These are phyloP conservation scores for Crenuchus spilurus DNA, from an alignment of 2,797 vertebrate genomes.

Conservation along the genomic window DNA sequence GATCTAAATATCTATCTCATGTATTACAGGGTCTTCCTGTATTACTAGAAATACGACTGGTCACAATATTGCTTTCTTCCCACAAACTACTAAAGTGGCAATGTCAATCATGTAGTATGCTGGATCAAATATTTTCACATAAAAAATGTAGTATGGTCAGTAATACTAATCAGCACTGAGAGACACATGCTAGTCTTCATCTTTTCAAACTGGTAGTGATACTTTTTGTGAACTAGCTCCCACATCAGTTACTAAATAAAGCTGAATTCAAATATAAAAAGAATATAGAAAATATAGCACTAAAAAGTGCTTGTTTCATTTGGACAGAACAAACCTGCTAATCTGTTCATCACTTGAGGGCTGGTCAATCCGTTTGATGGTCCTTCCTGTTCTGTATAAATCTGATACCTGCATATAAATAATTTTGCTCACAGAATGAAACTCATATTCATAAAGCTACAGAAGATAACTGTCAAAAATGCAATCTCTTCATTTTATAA, in stretches of 20 bases:
- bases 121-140: no score
- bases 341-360: conserved; percentile 74
- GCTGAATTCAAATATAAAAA: no score
- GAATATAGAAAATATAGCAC: no score
- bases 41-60: no score
- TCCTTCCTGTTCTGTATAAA: conserved; percentile 78
- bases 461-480: background rate
- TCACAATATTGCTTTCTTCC: background rate
- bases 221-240: no score
- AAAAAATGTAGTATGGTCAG: background rate
- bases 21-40: no score
- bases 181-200: background rate
- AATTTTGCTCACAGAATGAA: background rate
- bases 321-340: conserved; percentile 68
- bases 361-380: conserved; percentile 77
- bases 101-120: background rate
- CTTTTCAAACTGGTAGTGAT: background rate
- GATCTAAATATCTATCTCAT: no score
- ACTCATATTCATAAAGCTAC: background rate
- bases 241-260: no score
- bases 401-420: conserved; percentile 77
- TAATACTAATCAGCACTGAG: background rate
- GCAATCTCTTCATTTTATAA: background rate
- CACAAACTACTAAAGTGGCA: background rate
- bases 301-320: no score